Conservation (phyloP, 1,140 invertebrate genomes). For the Tyrophagus putrescentiae region DNA sequence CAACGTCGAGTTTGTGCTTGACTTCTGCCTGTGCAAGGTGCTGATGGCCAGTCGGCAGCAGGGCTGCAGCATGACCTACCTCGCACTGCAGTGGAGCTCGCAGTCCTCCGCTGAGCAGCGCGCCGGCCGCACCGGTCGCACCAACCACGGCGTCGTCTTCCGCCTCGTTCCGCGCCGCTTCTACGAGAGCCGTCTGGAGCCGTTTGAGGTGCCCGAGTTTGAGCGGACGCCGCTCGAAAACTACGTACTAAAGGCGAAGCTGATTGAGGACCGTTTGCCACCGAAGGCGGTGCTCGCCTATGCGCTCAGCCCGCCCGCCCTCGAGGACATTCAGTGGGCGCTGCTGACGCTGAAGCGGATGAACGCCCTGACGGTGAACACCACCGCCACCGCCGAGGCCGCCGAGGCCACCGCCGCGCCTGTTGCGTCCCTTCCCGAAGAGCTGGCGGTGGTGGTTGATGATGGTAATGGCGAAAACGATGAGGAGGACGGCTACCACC, state of each 20-base stretch:
- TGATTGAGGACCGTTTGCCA: conserved; percentile 58
- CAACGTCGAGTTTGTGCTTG: conserved; percentile 85
- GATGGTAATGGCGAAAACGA: conserved; percentile 39
- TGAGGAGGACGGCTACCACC: conserved; percentile 47
- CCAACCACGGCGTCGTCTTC: conserved; percentile 55
- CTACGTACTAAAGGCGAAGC: conserved; percentile 8
- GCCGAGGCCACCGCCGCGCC: too few species aligned
- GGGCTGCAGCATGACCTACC: conserved; percentile 63
- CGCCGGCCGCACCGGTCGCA: conserved; percentile 69
- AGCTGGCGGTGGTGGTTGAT: too few species aligned
- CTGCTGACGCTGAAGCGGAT: conserved; percentile 60
- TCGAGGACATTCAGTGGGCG: conserved; percentile 60
- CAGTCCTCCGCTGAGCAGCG: conserved; percentile 92
- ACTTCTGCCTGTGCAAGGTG: conserved; percentile 82
- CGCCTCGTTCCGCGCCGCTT: conserved; percentile 75
- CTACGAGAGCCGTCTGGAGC: conserved; percentile 52
- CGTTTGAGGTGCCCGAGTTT: conserved; percentile 74
- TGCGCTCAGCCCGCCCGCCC: conserved; percentile 69
- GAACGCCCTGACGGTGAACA: conserved; percentile 42
- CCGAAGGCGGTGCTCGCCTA: conserved; percentile 64
- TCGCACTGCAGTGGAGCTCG: conserved; percentile 85
- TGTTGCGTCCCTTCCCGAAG: too few species aligned
- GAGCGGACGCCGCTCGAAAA: conserved; percentile 80
- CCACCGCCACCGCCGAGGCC: conserved; percentile 34
- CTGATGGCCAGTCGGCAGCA: conserved; percentile 53